A percentile compares a stretch with the other conserved stretches of the same genome.
Conservation (phyloP, 2,888 invertebrate species). For the Spilarctia lutea region DNA sequence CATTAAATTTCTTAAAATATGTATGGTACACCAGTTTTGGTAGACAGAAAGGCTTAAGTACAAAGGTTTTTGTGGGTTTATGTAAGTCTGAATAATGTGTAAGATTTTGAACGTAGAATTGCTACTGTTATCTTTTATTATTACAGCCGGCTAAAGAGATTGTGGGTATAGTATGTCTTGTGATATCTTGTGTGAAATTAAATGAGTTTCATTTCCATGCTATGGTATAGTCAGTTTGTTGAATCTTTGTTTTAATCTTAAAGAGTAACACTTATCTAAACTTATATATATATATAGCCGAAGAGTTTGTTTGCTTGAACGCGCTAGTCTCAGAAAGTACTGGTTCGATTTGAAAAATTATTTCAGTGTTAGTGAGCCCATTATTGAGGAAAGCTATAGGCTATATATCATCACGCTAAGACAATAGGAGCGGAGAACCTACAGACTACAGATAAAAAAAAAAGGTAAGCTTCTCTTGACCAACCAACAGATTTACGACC, state of each 20-base stretch:
- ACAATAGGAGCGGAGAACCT: too few relatives aligned
- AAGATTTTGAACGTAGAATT: not conserved
- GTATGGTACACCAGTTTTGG: not conserved
- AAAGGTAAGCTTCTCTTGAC: too few relatives aligned
- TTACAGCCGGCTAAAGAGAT: not conserved
- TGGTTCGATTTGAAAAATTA: too few relatives aligned
- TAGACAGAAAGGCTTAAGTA: not conserved
- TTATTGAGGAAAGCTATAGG: too few relatives aligned
- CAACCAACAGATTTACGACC: too few relatives aligned
- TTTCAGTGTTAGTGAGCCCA: too few relatives aligned
- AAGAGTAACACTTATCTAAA: not conserved
- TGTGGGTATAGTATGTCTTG: not conserved
- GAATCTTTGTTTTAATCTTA: not conserved
- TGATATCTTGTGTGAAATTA: not conserved
- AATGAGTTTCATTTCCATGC: not conserved
- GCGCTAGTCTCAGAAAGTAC: too few relatives aligned
- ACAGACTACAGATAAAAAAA: too few relatives aligned
- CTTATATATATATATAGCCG: too few relatives aligned
- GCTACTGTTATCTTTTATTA: not conserved
- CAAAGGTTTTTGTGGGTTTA: not conserved
- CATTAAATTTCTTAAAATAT: not conserved
- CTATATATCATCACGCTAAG: too few relatives aligned
- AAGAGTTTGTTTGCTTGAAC: too few relatives aligned
- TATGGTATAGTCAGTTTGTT: not conserved
- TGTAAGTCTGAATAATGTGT: not conserved